Evolutionary conservation across 2,888 invertebrate species (phyloP).

Genomic region (Mythimna loreyi): DNA sequence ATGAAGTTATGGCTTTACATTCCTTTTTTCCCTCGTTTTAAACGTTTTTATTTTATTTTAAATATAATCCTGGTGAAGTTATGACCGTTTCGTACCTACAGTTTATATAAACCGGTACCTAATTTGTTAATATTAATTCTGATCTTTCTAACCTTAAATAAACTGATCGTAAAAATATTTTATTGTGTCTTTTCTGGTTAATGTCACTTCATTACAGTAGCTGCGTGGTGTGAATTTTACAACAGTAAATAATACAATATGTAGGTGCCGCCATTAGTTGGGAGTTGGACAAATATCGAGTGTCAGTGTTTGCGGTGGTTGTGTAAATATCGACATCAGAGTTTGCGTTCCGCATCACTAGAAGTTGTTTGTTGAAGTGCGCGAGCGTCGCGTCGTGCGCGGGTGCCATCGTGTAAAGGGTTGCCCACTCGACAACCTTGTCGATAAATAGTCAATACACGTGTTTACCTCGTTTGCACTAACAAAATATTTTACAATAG

Average conservation of each 20-base stretch:
- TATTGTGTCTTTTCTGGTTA: slow-evolving; percentile 63
- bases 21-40: slow-evolving; percentile 81
- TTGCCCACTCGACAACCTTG: slow-evolving; percentile 85
- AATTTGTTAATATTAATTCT: slow-evolving; percentile 66
- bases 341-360: slow-evolving; percentile 91
- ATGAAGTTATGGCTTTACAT: slow-evolving; percentile 88
- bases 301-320: slow-evolving; percentile 86
- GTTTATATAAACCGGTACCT: slow-evolving; percentile 67
- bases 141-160: slow-evolving; percentile 62
- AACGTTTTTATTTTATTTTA: slow-evolving; percentile 84
- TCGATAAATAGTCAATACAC: slow-evolving; percentile 83
- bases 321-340: slow-evolving; percentile 88
- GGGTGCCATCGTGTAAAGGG: slow-evolving; percentile 86
- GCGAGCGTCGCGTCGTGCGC: slow-evolving; percentile 74
- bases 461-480: slow-evolving; percentile 83
- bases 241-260: slow-evolving; percentile 74
- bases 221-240: slow-evolving; percentile 81
- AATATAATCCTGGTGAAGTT: slow-evolving; percentile 79
- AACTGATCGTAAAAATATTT: slow-evolving; percentile 62
- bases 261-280: slow-evolving; percentile 84
- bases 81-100: slow-evolving; percentile 74
- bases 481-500: slow-evolving; percentile 79
- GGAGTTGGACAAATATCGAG: slow-evolving; percentile 87
- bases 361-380: slow-evolving; percentile 83
- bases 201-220: slow-evolving; percentile 84